phyloP scores from a whole-genome alignment of 2,797 vertebrate genomes.

The Merluccius polli region DNA sequence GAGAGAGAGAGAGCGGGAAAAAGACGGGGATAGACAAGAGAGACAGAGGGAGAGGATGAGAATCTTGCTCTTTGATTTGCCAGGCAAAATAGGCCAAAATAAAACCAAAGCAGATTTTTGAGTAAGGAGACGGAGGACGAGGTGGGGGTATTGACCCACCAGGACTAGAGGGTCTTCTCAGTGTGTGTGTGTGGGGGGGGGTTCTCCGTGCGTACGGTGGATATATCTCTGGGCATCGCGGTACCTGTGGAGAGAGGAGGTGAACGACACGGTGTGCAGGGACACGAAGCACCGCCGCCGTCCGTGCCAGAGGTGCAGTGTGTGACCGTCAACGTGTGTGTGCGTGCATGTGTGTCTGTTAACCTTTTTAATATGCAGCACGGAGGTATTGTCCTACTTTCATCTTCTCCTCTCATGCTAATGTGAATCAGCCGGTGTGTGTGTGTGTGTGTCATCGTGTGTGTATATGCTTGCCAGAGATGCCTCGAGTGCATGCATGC shows the following conservation, averaged over 20 bases:
- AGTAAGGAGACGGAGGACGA: too few species aligned
- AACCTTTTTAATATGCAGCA: slow-evolving; percentile 64
- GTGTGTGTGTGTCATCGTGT: slow-evolving; percentile 35
- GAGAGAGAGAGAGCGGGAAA: not conserved
- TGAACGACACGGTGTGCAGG: too few species aligned
- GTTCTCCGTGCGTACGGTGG: too few species aligned
- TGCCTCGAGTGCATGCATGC: not conserved
- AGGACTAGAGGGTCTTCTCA: too few species aligned
- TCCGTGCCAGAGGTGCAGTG: slow-evolving; percentile 58
- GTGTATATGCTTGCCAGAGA: slow-evolving; percentile 10
- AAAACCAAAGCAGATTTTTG: too few species aligned
- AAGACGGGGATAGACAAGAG: not conserved
- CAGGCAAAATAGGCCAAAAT: too few species aligned
- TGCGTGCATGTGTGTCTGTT: slow-evolving; percentile 28
- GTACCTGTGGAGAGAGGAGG: not conserved
- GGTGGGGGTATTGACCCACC: too few species aligned
- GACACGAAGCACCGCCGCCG: not conserved
- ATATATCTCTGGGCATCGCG: too few species aligned
- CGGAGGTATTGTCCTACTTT: slow-evolving; percentile 37
- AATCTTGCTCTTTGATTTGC: not conserved
- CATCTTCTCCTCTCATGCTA: slow-evolving; percentile 50
- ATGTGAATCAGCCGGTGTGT: slow-evolving; percentile 41
- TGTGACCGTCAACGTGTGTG: slow-evolving; percentile 16
- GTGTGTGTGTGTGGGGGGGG: too few species aligned
- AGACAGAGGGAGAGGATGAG: not conserved